Percentiles rank a stretch among this genome's conserved stretches.
Conservation (phyloP, 2,888 invertebrate species). For the Drosophila paramelanica region DNA sequence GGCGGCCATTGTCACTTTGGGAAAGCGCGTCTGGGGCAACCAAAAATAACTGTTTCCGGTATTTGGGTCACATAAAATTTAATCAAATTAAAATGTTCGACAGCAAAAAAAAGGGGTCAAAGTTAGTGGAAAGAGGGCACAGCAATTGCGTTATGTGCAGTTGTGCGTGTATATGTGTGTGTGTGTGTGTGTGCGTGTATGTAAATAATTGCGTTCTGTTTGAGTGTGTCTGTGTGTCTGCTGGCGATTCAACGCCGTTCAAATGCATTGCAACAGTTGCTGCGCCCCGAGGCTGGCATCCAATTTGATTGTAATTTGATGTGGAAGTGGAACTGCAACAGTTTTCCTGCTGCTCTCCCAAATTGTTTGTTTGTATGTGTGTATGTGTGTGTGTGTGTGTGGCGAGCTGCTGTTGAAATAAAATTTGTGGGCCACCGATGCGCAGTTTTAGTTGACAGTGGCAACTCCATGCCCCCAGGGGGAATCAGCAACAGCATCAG, state of each 20-base stretch:
- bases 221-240: conserved; percentile 8
- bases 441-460: conserved; percentile 68
- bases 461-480: conserved; percentile 60
- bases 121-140: conserved; percentile 45
- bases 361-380: conserved; percentile 13
- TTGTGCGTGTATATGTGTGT: conserved; percentile 29
- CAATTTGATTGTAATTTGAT: conserved; percentile 68
- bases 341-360: conserved; percentile 26
- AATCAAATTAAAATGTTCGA: conserved; percentile 82
- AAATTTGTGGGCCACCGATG: conserved; percentile 65
- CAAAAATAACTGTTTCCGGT: conserved; percentile 79
- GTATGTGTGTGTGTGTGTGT: conserved; percentile 7
- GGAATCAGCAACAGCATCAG: conserved; percentile 41
- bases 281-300: conserved; percentile 40
- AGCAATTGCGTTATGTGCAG: conserved; percentile 58
- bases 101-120: conserved; percentile 52
- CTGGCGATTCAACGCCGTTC: conserved; percentile 39
- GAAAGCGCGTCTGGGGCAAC: conserved; percentile 68
- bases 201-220: conserved; percentile 18
- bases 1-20: conserved; percentile 77
- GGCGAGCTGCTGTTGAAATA: conserved; percentile 51
- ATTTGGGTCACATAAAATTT: conserved; percentile 82
- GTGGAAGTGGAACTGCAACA: conserved; percentile 54
- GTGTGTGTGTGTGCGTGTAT: conserved; percentile 13
- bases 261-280: conserved; percentile 62